Percentiles rank a stretch among this genome's conserved stretches.
Conservation (phyloP, 2,113 vertebrate genomes). For the Diadophis punctatus region DNA sequence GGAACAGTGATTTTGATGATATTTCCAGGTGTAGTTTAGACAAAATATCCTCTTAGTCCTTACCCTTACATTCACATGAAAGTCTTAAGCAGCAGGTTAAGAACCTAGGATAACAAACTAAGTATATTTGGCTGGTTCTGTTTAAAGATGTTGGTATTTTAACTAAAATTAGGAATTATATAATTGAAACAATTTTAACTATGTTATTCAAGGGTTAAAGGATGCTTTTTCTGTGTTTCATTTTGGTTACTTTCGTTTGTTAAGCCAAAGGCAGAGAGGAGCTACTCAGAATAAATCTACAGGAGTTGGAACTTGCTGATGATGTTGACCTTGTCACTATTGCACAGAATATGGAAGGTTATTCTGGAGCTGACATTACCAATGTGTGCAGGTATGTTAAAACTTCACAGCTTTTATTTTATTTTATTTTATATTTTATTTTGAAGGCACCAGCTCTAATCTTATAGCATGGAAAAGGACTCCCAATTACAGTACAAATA, state of each 20-base stretch:
- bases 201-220: neutral
- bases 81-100: neutral
- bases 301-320: slow-evolving; percentile 88
- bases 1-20: neutral
- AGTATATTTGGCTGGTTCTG: neutral
- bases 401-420: neutral
- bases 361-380: slow-evolving; percentile 97
- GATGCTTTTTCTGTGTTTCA: neutral
- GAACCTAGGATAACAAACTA: neutral
- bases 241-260: slow-evolving; percentile 33
- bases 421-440: neutral
- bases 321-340: slow-evolving; percentile 92
- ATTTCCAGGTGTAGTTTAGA: neutral
- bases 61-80: neutral
- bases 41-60: neutral
- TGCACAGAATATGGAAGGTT: slow-evolving; percentile 93
- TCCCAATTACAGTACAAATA: neutral
- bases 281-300: slow-evolving; percentile 88
- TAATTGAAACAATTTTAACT: neutral
- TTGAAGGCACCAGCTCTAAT: neutral
- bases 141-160: neutral
- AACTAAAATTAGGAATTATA: neutral
- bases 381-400: slow-evolving; percentile 92
- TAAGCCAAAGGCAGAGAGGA: slow-evolving; percentile 90
- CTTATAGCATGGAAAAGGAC: neutral